phyloP scores from a whole-genome alignment of 2,113 vertebrate species.

The Phyllostomus hastatus region DNA sequence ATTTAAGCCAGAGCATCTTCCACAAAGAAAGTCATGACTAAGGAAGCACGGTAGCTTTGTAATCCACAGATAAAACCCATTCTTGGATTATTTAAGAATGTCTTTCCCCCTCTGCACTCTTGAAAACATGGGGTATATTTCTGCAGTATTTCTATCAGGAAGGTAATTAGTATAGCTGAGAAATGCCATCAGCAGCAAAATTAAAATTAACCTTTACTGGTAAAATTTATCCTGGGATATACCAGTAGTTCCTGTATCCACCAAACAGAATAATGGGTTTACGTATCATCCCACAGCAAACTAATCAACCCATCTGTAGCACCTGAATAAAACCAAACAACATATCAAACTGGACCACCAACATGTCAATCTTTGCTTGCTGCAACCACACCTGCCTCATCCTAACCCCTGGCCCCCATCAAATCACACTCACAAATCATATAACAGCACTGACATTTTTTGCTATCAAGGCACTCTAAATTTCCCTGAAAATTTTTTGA shows the following conservation, averaged over 20 bases:
- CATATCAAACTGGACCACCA: not conserved
- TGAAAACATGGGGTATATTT: conserved; percentile 43
- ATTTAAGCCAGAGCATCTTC: not conserved
- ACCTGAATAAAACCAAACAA: not conserved
- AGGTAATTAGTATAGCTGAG: conserved; percentile 49
- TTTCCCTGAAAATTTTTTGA: not conserved
- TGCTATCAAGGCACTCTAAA: not conserved
- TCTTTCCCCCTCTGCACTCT: conserved; percentile 20
- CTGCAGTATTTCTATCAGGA: conserved; percentile 41
- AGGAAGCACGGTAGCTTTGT: not conserved
- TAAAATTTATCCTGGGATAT: conserved; percentile 54
- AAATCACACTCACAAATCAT: not conserved
- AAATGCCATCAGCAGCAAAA: conserved; percentile 62
- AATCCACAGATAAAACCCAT: conserved; percentile 33
- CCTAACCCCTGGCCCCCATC: not conserved
- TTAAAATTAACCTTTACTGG: conserved; percentile 59
- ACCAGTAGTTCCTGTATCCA: not conserved
- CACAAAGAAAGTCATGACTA: not conserved
- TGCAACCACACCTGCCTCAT: not conserved
- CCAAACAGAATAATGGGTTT: not conserved
- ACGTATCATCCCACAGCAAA: not conserved
- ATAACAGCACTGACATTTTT: not conserved
- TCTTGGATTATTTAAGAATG: conserved; percentile 51
- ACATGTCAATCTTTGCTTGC: not conserved
- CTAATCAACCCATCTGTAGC: not conserved